Conservation (phyloP, 2,888 invertebrate genomes). For the Leucozona laternaria region DNA sequence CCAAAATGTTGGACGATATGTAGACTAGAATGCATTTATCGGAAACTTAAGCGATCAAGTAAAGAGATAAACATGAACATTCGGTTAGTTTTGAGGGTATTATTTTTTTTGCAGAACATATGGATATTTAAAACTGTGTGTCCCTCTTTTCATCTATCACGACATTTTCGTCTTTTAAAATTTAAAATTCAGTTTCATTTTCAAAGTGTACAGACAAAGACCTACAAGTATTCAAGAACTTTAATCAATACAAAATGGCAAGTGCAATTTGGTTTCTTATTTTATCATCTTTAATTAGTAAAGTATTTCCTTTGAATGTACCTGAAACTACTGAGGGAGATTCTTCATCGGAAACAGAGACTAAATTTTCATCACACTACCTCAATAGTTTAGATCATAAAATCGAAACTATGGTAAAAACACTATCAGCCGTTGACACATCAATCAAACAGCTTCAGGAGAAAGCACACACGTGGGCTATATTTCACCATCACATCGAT, state of each 20-base stretch:
- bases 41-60: conserved; percentile 1
- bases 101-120: conserved; percentile 1
- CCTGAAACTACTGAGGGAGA: conserved; percentile 10
- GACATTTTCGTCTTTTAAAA: neutral
- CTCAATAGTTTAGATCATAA: conserved; percentile 82
- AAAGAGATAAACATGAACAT: neutral
- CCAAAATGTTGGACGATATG: too few relatives aligned
- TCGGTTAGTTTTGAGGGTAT: neutral
- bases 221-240: neutral
- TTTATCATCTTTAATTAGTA: conserved; percentile 31
- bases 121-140: neutral
- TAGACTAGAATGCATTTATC: too few relatives aligned
- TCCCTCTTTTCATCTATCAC: neutral
- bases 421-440: conserved; percentile 83
- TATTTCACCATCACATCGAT: conserved; percentile 85
- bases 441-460: conserved; percentile 84
- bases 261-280: conserved; percentile 18
- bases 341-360: neutral
- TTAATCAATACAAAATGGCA: neutral
- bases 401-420: conserved; percentile 81
- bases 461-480: conserved; percentile 85
- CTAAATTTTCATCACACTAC: conserved; percentile 50
- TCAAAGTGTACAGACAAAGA: conserved; percentile 2
- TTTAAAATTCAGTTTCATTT: neutral
- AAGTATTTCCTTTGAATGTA: conserved; percentile 42